Conservation (phyloP, 2,888 invertebrate species). For the Eupithecia vulgata region DNA sequence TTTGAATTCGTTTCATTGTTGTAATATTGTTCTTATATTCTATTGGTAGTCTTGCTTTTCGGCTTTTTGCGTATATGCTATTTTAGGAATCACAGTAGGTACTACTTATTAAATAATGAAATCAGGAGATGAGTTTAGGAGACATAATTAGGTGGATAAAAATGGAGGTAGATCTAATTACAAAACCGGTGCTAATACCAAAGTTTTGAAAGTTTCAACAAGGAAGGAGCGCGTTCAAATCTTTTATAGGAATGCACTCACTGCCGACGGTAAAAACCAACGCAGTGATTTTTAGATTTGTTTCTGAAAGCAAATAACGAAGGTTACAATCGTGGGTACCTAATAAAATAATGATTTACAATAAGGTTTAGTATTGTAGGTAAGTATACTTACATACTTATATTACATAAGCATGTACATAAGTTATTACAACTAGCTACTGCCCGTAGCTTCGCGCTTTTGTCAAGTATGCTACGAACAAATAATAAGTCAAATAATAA, state of each 20-base stretch:
- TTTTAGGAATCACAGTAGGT: not conserved
- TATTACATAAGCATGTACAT: no score
- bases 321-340: not conserved
- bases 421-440: no score
- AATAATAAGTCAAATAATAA: no score
- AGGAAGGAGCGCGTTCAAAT: constrained; percentile 57
- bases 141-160: not conserved
- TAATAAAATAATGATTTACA: not conserved
- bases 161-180: not conserved
- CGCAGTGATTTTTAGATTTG: not conserved
- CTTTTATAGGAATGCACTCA: constrained; percentile 50
- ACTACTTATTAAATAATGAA: no score
- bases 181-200: no score
- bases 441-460: no score
- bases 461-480: no score
- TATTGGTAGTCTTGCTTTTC: no score
- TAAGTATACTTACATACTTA: no score
- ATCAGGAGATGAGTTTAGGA: not conserved
- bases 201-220: not conserved
- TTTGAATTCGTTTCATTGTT: no score
- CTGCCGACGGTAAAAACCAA: constrained; percentile 7
- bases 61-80: no score
- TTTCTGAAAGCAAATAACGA: not conserved
- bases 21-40: not conserved
- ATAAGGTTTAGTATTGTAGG: not conserved